Evolutionary conservation across 2,888 invertebrate species (phyloP).

Genomic region (Brenthis daphne): DNA sequence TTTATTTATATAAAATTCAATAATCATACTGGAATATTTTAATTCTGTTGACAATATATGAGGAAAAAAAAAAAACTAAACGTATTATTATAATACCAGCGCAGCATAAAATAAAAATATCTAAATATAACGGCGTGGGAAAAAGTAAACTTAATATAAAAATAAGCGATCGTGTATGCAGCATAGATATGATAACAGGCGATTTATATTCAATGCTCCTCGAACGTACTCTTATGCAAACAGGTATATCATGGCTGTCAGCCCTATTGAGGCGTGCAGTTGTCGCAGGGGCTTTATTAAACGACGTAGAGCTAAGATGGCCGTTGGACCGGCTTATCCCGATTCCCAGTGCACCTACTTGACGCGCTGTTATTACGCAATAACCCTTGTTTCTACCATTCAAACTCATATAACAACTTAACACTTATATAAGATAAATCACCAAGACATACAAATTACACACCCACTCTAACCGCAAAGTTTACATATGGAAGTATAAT

Average conservation of each 20-base stretch:
- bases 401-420: conserved; percentile 29
- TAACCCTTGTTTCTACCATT: conserved; percentile 50
- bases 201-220: conserved; percentile 40
- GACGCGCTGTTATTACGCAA: conserved; percentile 64
- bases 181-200: conserved; percentile 40
- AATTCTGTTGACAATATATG: too few species aligned
- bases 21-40: too few species aligned
- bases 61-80: background rate
- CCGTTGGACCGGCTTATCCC: conserved; percentile 79
- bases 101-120: background rate
- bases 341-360: conserved; percentile 69
- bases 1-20: too few species aligned
- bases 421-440: conserved; percentile 29
- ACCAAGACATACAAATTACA: conserved; percentile 29
- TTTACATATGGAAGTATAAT: conserved; percentile 29
- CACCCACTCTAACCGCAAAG: conserved; percentile 26
- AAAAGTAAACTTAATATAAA: conserved; percentile 28
- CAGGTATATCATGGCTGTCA: conserved; percentile 46
- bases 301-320: conserved; percentile 73
- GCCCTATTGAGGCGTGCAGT: conserved; percentile 66
- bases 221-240: conserved; percentile 36
- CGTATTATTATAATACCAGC: background rate
- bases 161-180: conserved; percentile 39
- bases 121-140: conserved; percentile 36
- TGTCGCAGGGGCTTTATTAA: conserved; percentile 78